A percentile compares a stretch with the other conserved stretches of the same genome.
phyloP scores from a whole-genome alignment of 2,888 invertebrate species.

The Agapostemon virescens region DNA sequence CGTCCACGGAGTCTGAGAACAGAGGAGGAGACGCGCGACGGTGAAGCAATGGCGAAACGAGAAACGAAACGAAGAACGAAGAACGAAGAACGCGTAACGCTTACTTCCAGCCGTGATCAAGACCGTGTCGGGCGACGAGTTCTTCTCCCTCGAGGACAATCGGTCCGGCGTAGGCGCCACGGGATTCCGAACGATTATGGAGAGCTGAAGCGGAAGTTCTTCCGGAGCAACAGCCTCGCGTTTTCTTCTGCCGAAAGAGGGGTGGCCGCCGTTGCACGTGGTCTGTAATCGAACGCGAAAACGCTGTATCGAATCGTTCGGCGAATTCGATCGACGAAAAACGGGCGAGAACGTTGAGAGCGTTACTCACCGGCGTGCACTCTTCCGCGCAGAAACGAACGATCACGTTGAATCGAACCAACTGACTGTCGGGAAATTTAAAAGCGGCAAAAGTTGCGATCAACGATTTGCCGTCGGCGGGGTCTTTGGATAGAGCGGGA shows the following conservation, averaged over 20 bases:
- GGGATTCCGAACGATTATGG: slow-evolving; percentile 83
- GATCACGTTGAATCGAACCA: slow-evolving; percentile 90
- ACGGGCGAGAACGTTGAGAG: too few species aligned
- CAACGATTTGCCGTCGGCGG: slow-evolving; percentile 78
- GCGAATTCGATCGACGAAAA: background rate
- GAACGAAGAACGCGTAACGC: slow-evolving; percentile 34
- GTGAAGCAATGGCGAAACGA: too few species aligned
- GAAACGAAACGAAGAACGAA: too few species aligned
- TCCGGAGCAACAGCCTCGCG: slow-evolving; percentile 69
- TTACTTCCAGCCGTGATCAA: slow-evolving; percentile 83
- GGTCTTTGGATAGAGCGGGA: slow-evolving; percentile 81
- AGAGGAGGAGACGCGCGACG: background rate
- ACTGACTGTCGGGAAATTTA: slow-evolving; percentile 91
- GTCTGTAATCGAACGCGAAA: slow-evolving; percentile 42
- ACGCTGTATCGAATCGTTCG: background rate
- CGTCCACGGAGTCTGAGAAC: slow-evolving; percentile 66
- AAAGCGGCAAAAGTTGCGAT: slow-evolving; percentile 89
- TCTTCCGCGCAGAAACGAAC: slow-evolving; percentile 89
- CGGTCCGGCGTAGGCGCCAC: slow-evolving; percentile 84
- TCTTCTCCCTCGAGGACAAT: slow-evolving; percentile 83
- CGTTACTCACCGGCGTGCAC: slow-evolving; percentile 84
- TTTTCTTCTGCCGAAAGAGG: slow-evolving; percentile 71
- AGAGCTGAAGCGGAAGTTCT: slow-evolving; percentile 83
- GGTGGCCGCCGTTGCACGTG: slow-evolving; percentile 46
- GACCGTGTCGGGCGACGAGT: slow-evolving; percentile 79